A percentile compares a stretch with the other conserved stretches of the same genome.
Evolutionary conservation across 2,888 invertebrate genomes (phyloP).

Genomic region (Oscheius sp.): DNA sequence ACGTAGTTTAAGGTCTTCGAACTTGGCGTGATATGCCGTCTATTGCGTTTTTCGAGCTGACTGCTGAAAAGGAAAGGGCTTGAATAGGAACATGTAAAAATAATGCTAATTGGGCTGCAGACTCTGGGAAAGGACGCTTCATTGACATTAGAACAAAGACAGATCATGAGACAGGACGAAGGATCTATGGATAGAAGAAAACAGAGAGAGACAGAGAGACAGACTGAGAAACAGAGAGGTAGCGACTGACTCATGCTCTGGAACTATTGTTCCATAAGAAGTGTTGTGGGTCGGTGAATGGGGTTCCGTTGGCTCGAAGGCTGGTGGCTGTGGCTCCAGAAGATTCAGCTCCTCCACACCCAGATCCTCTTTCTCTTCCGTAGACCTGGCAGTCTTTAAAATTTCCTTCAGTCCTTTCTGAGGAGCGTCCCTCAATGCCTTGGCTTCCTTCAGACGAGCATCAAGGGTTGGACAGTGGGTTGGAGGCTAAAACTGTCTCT

Average conservation of each 20-base stretch:
- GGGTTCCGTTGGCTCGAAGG: slow-evolving; percentile 4
- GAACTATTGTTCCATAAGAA: slow-evolving; percentile 19
- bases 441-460: slow-evolving; percentile 46
- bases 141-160: not conserved
- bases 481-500: slow-evolving; percentile 51
- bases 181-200: too few relatives aligned
- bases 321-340: slow-evolving; percentile 19
- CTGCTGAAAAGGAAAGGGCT: not conserved
- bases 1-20: slow-evolving; percentile 30
- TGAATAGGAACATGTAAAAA: not conserved
- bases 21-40: not conserved
- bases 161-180: too few relatives aligned
- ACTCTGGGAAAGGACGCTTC: not conserved
- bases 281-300: slow-evolving; percentile 7
- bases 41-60: slow-evolving; percentile 14
- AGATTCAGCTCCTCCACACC: slow-evolving; percentile 4
- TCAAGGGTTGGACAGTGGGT: slow-evolving; percentile 59
- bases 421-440: slow-evolving; percentile 40
- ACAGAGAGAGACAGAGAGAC: too few relatives aligned
- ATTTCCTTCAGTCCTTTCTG: slow-evolving; percentile 37
- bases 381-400: slow-evolving; percentile 19
- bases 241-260: not conserved
- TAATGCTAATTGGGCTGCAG: not conserved
- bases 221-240: too few relatives aligned
- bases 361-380: slow-evolving; percentile 12